These are phyloP conservation scores for Anisognathus igniventris DNA, from an alignment of 2,797 vertebrate genomes.

Conservation along the genomic window DNA sequence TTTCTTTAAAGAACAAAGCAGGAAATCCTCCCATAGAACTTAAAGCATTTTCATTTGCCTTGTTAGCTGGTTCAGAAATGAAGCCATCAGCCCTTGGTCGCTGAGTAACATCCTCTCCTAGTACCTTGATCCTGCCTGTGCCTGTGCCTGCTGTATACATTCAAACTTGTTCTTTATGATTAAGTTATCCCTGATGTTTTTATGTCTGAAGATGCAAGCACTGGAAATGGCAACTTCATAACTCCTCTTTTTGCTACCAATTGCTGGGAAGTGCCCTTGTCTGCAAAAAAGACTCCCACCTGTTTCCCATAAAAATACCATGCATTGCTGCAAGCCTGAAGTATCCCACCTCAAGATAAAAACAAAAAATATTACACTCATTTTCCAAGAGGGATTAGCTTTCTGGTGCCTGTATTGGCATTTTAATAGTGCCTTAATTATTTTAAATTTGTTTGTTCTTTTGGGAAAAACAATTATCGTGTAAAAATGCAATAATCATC, in stretches of 20 bases:
- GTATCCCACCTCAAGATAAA: neutral
- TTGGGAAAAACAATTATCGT: neutral
- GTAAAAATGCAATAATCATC: neutral
- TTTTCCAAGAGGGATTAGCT: neutral
- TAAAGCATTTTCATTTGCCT: neutral
- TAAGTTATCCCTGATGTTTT: neutral
- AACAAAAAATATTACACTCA: neutral
- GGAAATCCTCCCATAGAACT: neutral
- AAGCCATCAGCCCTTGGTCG: neutral
- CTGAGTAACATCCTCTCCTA: neutral
- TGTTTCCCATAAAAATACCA: slow-evolving; percentile 13
- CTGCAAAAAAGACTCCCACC: neutral
- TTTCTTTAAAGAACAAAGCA: neutral
- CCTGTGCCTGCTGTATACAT: neutral
- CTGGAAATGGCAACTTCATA: neutral
- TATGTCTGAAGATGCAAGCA: neutral
- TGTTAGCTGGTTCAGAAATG: neutral
- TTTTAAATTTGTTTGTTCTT: neutral
- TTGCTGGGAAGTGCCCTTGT: neutral
- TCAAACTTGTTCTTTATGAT: neutral
- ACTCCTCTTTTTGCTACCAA: neutral
- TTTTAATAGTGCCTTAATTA: neutral
- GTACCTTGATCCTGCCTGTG: neutral
- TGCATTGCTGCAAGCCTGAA: neutral
- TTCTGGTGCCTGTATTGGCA: neutral